Evolutionary conservation across 1,140 invertebrate genomes (phyloP), one percentile per base, ranked within the genome.

Genomic region (Parapsyche elsis): DNA sequence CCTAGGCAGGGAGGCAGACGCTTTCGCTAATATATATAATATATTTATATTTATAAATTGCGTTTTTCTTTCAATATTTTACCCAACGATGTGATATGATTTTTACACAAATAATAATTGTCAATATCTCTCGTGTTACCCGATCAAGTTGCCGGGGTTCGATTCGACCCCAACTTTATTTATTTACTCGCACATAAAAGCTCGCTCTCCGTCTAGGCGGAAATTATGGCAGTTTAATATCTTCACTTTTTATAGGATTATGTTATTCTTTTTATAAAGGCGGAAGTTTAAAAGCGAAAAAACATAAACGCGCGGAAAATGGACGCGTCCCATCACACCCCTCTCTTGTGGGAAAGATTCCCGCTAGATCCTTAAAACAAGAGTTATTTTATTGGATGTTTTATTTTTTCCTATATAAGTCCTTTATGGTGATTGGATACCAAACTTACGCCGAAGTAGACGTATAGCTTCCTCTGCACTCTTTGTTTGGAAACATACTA

Each of bases 171-270:
- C 71, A 45, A 71, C 46, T 9, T 5, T 74, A 80, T 80, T 80
- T 80, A 80, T 80, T 76, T 71, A 80, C 30, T 77, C 73, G 30
- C 61, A 30, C 79, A 80, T 80, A 83, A 83, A 67, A 80, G 71
- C 49, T 49, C 79, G 21, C 21, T 12, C 76, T 57, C 59, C 71
- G 67, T 76, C 61, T 71, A 46, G 16, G 45, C 79, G 81, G 71
- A 82, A 83, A 83, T 83, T 71, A 83, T 76, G 76, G 76, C 81
- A 80, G 53, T 80, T 83, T 83, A 83, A 83, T 83, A 83, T 83
- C 81, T 75, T 80, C 71, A n/a, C 67, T 49, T 82, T 82, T 83
- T 80, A 83, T 80, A 71, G 73, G 79, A 83, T 83, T 83, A 80
- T 83, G 71, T 83, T 61, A 61, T 61, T 61, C 26, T 67, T 67